Percentiles rank a stretch among this genome's conserved stretches.
These are phyloP conservation scores for Sesamia inferens DNA, from an alignment of 2,888 invertebrate genomes.

Conservation along the genomic window DNA sequence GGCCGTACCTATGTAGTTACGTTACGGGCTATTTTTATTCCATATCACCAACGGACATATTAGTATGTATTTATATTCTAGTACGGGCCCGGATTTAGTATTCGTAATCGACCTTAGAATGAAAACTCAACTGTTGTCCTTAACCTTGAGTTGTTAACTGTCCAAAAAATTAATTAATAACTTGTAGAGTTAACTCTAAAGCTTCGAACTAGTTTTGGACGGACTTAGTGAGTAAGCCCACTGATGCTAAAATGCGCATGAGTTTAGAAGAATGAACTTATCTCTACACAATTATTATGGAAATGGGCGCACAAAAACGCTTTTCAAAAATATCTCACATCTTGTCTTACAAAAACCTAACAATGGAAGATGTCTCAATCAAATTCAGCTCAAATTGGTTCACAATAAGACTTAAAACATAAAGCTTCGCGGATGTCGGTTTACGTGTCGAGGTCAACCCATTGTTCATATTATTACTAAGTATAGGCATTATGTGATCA, in stretches of 20 bases:
- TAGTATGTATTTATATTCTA: neutral
- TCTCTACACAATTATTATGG: constrained; percentile 19
- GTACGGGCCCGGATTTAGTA: neutral
- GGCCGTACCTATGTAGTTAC: neutral
- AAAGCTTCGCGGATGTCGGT: constrained; percentile 67
- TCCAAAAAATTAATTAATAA: neutral
- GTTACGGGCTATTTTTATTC: neutral
- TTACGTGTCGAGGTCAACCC: constrained; percentile 69
- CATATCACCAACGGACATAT: neutral
- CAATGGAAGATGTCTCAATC: constrained; percentile 56
- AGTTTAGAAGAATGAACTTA: neutral
- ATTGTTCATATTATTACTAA: constrained; percentile 54
- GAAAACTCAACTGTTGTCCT: neutral
- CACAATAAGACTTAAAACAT: constrained; percentile 61
- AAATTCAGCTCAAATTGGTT: constrained; percentile 53
- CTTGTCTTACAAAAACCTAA: constrained; percentile 43
- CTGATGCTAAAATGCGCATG: neutral
- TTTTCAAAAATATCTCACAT: constrained; percentile 32
- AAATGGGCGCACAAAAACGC: constrained; percentile 21
- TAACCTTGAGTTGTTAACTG: neutral
- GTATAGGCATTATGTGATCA: constrained; percentile 54
- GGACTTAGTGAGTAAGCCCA: neutral
- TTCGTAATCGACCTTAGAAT: neutral
- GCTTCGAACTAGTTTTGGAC: neutral
- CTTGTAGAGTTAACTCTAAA: neutral